These are phyloP conservation scores for Hypocryptadius cinnamomeus DNA, from an alignment of 2,113 vertebrate species.

Conservation along the genomic window DNA sequence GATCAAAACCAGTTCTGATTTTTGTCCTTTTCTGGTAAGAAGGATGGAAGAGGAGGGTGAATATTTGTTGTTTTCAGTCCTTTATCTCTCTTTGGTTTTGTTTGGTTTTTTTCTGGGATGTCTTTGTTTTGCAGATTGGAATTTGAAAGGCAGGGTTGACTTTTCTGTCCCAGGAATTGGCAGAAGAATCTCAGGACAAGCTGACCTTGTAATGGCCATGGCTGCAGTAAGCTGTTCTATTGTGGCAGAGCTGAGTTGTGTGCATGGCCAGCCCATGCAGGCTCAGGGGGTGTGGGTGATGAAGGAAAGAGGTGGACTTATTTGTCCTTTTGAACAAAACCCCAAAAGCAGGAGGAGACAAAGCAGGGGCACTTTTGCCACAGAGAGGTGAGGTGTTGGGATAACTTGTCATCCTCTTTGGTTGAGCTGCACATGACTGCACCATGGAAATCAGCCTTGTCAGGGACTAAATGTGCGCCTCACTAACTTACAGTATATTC, in stretches of 20 bases:
- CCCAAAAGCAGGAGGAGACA: neutral
- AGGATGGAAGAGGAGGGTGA: neutral
- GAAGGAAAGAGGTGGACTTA: neutral
- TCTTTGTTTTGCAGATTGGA: neutral
- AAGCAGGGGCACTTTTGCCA: neutral
- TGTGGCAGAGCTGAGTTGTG: neutral
- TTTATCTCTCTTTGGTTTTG: neutral
- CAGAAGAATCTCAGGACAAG: neutral
- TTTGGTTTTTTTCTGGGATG: neutral
- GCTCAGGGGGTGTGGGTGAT: neutral
- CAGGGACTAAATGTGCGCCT: neutral
- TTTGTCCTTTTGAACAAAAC: neutral
- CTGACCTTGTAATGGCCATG: neutral
- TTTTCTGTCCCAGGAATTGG: neutral
- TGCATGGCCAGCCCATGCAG: fast-evolving
- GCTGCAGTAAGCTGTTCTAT: neutral
- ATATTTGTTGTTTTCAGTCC: neutral
- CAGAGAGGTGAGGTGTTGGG: neutral
- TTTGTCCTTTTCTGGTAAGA: neutral
- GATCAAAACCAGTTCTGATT: neutral
- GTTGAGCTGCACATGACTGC: neutral
- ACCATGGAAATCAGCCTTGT: neutral
- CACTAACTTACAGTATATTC: neutral
- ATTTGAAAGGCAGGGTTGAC: neutral
- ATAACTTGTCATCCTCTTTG: neutral